phyloP scores from a whole-genome alignment of 2,797 vertebrate genomes.

The Meriones psammophilus region DNA sequence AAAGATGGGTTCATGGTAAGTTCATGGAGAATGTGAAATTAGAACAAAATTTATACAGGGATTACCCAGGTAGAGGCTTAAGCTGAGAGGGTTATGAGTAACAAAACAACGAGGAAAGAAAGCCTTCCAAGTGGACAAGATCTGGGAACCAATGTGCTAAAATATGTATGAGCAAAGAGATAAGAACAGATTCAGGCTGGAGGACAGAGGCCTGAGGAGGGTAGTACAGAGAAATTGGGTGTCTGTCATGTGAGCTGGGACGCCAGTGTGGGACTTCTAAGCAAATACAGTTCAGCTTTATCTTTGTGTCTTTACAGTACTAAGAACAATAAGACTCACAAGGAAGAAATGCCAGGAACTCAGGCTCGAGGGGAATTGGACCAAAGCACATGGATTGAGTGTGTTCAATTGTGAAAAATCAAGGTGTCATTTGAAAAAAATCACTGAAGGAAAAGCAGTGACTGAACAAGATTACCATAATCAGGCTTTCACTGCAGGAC shows the following conservation, averaged over 20 bases:
- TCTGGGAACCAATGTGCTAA: rapidly evolving
- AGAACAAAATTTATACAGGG: background rate
- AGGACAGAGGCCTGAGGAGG: background rate
- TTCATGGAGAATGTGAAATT: background rate
- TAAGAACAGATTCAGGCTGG: rapidly evolving
- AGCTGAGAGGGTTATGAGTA: background rate
- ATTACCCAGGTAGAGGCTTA: background rate
- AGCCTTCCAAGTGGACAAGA: no score
- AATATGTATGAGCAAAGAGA: rapidly evolving
- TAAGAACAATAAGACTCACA: background rate
- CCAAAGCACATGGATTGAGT: background rate
- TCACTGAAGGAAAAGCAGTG: background rate
- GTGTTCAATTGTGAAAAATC: background rate
- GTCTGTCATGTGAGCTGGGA: background rate
- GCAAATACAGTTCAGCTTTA: background rate
- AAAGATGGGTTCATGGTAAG: background rate
- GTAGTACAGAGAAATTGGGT: rapidly evolving
- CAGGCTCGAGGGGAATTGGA: background rate
- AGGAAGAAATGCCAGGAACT: no score
- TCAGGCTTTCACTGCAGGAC: background rate
- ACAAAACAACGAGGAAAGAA: no score
- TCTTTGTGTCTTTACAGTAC: background rate
- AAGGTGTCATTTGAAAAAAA: background rate
- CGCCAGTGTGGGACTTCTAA: background rate
- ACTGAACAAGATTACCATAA: background rate